Percentiles rank a stretch among this genome's conserved stretches.
These are phyloP conservation scores for Hemithea aestivaria DNA, from an alignment of 2,888 invertebrate species.

Conservation along the genomic window DNA sequence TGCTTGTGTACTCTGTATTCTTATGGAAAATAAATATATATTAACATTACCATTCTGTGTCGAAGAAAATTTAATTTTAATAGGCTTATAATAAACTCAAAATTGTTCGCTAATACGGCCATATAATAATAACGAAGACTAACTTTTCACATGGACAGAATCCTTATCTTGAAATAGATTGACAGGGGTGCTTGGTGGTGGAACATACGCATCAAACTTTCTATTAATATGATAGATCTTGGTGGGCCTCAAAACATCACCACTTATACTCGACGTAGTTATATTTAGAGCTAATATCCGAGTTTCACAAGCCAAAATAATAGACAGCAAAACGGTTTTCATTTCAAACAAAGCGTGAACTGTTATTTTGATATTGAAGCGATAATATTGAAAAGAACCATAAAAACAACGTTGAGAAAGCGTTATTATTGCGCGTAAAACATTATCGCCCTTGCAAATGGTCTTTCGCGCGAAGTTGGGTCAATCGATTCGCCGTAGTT, in stretches of 20 bases:
- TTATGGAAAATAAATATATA: too few relatives aligned
- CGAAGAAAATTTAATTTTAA: too few relatives aligned
- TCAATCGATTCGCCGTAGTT: conserved; percentile 20
- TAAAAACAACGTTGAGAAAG: conserved; percentile 29
- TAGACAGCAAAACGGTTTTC: conserved; percentile 16
- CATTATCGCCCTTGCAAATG: conserved; percentile 36
- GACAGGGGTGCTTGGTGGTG: not conserved
- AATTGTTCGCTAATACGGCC: too few relatives aligned
- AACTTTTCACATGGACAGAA: conserved; percentile 1
- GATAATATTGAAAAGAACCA: conserved; percentile 23
- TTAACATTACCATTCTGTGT: too few relatives aligned
- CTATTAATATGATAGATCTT: too few relatives aligned
- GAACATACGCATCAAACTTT: not conserved
- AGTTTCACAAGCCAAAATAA: conserved; percentile 17
- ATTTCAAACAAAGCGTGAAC: conserved; percentile 19
- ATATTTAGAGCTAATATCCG: conserved; percentile 33
- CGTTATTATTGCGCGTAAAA: conserved; percentile 47
- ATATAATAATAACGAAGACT: too few relatives aligned
- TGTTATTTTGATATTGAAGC: conserved; percentile 28
- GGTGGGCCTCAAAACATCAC: not conserved
- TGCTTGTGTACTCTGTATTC: too few relatives aligned
- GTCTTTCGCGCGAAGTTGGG: conserved; percentile 15
- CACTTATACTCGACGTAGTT: conserved; percentile 32
- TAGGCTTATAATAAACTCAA: too few relatives aligned
- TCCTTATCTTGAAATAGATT: too few relatives aligned